Evolutionary conservation across 2,888 invertebrate genomes (phyloP).

Genomic region (Caenorhabditis wallacei): DNA sequence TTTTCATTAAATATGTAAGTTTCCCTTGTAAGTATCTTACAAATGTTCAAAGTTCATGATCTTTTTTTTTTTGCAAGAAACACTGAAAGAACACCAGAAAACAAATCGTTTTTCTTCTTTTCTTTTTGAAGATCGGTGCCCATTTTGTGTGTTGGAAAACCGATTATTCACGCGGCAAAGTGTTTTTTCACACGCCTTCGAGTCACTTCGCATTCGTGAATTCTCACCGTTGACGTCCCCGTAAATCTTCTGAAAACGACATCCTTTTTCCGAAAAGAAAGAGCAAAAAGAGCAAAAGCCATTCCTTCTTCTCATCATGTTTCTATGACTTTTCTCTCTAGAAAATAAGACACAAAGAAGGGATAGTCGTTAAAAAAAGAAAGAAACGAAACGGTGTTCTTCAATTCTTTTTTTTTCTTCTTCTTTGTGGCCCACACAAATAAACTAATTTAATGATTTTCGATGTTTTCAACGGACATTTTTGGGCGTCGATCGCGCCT

Average conservation of each 20-base stretch:
- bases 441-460: constrained; percentile 58
- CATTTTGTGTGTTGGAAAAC: constrained; percentile 11
- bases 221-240: constrained; percentile 50
- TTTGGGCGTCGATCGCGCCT: constrained; percentile 40
- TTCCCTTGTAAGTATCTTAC: constrained; percentile 6
- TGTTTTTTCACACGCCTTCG: constrained; percentile 50
- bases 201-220: constrained; percentile 35
- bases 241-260: constrained; percentile 56
- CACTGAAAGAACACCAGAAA: constrained; percentile 30
- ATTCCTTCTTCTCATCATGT: constrained; percentile 12
- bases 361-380: too few species aligned
- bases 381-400: constrained; percentile 16
- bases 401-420: constrained; percentile 19
- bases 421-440: constrained; percentile 32
- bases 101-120: constrained; percentile 41
- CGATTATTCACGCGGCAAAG: constrained; percentile 53
- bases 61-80: constrained; percentile 33
- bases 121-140: constrained; percentile 33
- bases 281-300: constrained; percentile 37
- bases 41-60: constrained; percentile 45
- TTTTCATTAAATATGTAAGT: constrained; percentile 37
- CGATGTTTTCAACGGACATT: constrained; percentile 55
- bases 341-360: constrained; percentile 1
- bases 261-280: background rate
- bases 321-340: constrained; percentile 30